A percentile compares a stretch with the other conserved stretches of the same genome.
Evolutionary conservation across 1,140 invertebrate genomes (phyloP).

Genomic region (Aricia agestis): DNA sequence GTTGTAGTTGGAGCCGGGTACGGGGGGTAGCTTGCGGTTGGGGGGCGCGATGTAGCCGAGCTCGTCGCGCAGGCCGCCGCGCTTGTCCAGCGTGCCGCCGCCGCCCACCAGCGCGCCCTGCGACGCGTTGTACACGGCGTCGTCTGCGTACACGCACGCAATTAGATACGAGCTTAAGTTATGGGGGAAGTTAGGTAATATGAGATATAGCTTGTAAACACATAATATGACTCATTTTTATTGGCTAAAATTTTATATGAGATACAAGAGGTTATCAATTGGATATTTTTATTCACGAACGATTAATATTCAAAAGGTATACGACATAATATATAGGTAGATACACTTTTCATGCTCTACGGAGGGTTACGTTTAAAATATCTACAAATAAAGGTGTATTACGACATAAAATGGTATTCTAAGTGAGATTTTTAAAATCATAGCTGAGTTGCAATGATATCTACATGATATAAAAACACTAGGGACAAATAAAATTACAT

Average conservation of each 20-base stretch:
- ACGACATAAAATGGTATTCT: neutral
- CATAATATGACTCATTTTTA: no score
- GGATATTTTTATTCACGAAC: no score
- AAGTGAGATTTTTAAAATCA: neutral
- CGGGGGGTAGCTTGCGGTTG: constrained; percentile 92
- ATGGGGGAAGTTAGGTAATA: neutral
- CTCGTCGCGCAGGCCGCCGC: constrained; percentile 90
- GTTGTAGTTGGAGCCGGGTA: constrained; percentile 94
- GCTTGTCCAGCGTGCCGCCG: constrained; percentile 89
- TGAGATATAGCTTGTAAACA: neutral
- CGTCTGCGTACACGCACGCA: constrained; percentile 78
- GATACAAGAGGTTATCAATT: no score
- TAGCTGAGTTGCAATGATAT: constrained; percentile 6
- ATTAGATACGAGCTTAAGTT: neutral
- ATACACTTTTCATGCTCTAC: neutral
- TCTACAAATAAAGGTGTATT: neutral
- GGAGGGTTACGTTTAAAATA: neutral
- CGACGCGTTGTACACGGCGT: constrained; percentile 87
- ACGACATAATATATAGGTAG: neutral
- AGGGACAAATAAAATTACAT: no score
- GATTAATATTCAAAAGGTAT: neutral
- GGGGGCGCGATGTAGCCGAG: constrained; percentile 94
- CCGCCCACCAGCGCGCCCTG: constrained; percentile 70
- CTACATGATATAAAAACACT: neutral
- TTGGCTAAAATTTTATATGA: no score